Conservation (phyloP, 2,888 invertebrate species). For the Pherbina coryleti region DNA sequence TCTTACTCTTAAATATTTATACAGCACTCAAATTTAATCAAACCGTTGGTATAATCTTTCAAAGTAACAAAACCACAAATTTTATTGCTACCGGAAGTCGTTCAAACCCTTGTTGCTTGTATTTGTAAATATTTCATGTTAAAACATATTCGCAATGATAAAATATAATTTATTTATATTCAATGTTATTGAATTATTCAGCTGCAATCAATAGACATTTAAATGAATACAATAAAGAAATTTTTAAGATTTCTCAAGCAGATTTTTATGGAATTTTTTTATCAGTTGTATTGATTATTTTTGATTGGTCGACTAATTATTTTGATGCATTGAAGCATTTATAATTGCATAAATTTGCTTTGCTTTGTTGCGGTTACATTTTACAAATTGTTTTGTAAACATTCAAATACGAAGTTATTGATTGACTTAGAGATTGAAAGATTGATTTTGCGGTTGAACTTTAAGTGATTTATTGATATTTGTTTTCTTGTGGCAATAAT, state of each 20-base stretch:
- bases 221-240: neutral
- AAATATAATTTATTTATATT: conserved; percentile 16
- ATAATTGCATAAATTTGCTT: neutral
- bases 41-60: too few relatives aligned
- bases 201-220: neutral
- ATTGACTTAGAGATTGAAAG: neutral
- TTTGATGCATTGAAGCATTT: conserved; percentile 30
- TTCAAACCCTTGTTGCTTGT: too few relatives aligned
- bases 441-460: neutral
- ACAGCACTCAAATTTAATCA: too few relatives aligned
- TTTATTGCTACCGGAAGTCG: too few relatives aligned
- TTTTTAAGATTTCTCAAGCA: conserved; percentile 5
- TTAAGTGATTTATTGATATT: too few relatives aligned
- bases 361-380: neutral
- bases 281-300: neutral
- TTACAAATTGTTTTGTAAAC: neutral
- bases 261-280: neutral
- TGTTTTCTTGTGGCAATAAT: neutral
- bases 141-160: neutral
- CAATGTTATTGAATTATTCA: neutral
- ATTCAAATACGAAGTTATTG: neutral
- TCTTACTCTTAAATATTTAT: too few relatives aligned
- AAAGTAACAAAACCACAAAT: too few relatives aligned
- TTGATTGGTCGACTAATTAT: conserved; percentile 17
- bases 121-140: too few relatives aligned